Evolutionary conservation across 1,140 invertebrate species (phyloP).

Genomic region (Wasmannia auropunctata): DNA sequence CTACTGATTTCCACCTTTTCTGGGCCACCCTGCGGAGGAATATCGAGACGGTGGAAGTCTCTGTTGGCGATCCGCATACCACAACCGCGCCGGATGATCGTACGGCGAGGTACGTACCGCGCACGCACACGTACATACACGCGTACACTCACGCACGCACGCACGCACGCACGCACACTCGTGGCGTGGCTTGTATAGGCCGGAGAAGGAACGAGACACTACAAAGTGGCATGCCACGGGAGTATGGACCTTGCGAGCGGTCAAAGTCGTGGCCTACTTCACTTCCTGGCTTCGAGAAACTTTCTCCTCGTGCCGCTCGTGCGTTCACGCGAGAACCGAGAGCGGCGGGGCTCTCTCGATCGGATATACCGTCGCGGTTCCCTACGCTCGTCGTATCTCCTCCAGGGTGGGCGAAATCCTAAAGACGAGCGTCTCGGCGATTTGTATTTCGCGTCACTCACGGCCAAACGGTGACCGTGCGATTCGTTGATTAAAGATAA

Average conservation of each 20-base stretch:
- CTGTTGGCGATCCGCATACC: constrained; percentile 46
- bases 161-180: not conserved
- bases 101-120: not conserved
- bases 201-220: constrained; percentile 43
- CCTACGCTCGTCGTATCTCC: not conserved
- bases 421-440: not conserved
- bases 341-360: constrained; percentile 35
- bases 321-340: constrained; percentile 56
- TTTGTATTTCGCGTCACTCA: not conserved
- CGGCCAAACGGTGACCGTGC: not conserved
- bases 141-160: no score
- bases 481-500: constrained; percentile 10
- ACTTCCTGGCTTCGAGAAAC: constrained; percentile 82
- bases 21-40: constrained; percentile 55
- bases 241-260: constrained; percentile 84
- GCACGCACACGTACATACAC: not conserved
- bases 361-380: constrained; percentile 27
- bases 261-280: constrained; percentile 85
- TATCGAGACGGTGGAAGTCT: constrained; percentile 30
- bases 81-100: constrained; percentile 17
- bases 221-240: constrained; percentile 67
- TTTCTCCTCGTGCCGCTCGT: constrained; percentile 81
- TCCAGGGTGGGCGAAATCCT: not conserved
- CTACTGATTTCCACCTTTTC: constrained; percentile 56
- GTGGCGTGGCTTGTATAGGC: constrained; percentile 16